A percentile compares a stretch with the other conserved stretches of the same genome.
These are phyloP conservation scores for Diplazon laetatorius DNA, from an alignment of 2,888 invertebrate species.

Conservation along the genomic window DNA sequence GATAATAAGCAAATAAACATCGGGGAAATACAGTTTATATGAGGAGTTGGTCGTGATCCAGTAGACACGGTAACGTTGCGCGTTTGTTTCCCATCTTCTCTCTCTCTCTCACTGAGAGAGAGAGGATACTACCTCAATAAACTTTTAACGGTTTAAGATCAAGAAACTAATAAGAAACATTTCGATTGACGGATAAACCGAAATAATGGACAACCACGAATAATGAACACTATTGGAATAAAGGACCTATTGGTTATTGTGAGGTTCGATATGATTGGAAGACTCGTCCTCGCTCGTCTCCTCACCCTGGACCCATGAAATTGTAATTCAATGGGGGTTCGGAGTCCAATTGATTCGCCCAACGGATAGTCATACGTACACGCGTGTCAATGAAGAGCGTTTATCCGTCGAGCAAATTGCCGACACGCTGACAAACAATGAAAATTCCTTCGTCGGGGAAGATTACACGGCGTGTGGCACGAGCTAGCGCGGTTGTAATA, in stretches of 20 bases:
- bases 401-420: not conserved
- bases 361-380: not conserved
- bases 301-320: not conserved
- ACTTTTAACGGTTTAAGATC: no score
- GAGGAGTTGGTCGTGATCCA: no score
- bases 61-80: no score
- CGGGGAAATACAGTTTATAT: no score
- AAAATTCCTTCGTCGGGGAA: slow-evolving; percentile 13
- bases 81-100: no score
- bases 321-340: not conserved
- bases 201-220: not conserved
- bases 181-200: no score
- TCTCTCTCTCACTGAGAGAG: no score
- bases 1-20: no score
- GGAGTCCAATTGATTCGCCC: not conserved
- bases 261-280: not conserved
- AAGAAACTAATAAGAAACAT: no score
- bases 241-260: not conserved
- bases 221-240: not conserved
- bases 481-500: slow-evolving; percentile 23
- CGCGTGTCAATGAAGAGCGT: not conserved
- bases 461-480: not conserved
- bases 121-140: no score
- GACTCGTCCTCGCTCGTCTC: not conserved
- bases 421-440: not conserved